These are phyloP conservation scores for Sapajus apella DNA, from an alignment of 2,113 vertebrate species.

Conservation along the genomic window DNA sequence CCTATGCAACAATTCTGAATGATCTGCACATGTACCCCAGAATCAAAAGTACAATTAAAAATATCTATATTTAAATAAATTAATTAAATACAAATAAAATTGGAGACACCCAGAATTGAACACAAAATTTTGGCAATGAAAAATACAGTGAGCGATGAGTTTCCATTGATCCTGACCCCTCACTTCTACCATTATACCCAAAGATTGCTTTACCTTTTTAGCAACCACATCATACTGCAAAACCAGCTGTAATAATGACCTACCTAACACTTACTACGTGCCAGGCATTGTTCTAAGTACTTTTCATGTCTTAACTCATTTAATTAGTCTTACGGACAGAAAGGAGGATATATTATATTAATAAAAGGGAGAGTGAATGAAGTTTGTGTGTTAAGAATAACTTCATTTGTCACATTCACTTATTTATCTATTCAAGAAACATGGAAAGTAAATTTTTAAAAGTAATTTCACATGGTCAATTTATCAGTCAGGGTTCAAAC, in stretches of 20 bases:
- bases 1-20: too few species aligned
- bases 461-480: neutral
- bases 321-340: neutral
- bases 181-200: neutral
- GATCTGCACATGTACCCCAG: too few species aligned
- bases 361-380: neutral
- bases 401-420: neutral
- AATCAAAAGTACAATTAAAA: too few species aligned
- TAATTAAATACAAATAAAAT: neutral
- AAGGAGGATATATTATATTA: neutral
- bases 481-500: neutral
- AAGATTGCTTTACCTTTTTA: neutral
- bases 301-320: neutral
- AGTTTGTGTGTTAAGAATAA: neutral
- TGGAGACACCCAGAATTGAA: neutral
- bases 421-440: constrained; percentile 2
- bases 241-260: neutral
- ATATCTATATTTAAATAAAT: too few species aligned
- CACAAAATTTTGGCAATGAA: neutral
- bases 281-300: neutral
- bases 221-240: neutral
- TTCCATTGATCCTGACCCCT: neutral
- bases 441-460: neutral
- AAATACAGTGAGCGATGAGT: neutral
- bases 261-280: neutral